phyloP scores from a whole-genome alignment of 2,797 vertebrate species.

The Muscicapa comitata region DNA sequence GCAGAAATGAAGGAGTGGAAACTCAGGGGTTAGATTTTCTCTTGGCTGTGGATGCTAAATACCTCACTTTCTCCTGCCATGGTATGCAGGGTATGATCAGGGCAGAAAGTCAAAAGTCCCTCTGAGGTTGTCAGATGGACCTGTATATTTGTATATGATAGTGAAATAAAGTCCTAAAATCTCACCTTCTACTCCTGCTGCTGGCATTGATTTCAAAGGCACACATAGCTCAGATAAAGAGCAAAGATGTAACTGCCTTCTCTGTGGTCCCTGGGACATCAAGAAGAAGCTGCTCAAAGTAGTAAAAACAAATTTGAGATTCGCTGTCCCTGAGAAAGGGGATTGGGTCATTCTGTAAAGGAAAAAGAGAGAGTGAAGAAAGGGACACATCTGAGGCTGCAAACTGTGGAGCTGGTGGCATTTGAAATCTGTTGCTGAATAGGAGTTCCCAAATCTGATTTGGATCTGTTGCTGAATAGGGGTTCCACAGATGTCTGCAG shows the following conservation, averaged over 20 bases:
- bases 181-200: background rate
- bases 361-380: background rate
- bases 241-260: background rate
- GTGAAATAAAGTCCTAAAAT: slow-evolving; percentile 24
- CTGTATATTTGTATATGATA: slow-evolving; percentile 9
- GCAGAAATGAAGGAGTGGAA: background rate
- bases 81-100: background rate
- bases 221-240: background rate
- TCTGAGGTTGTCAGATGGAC: background rate
- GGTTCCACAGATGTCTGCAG: background rate
- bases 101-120: background rate
- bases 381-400: background rate
- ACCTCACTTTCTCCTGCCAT: background rate
- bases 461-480: background rate
- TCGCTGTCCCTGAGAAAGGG: background rate
- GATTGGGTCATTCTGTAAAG: background rate
- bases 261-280: background rate
- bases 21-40: background rate
- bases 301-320: background rate
- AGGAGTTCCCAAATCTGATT: background rate
- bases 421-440: background rate
- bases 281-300: background rate
- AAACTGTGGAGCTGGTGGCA: background rate
- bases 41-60: background rate
- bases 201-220: slow-evolving; percentile 35